Evolutionary conservation across 2,888 invertebrate genomes (phyloP).

Genomic region (Agrotis puta): DNA sequence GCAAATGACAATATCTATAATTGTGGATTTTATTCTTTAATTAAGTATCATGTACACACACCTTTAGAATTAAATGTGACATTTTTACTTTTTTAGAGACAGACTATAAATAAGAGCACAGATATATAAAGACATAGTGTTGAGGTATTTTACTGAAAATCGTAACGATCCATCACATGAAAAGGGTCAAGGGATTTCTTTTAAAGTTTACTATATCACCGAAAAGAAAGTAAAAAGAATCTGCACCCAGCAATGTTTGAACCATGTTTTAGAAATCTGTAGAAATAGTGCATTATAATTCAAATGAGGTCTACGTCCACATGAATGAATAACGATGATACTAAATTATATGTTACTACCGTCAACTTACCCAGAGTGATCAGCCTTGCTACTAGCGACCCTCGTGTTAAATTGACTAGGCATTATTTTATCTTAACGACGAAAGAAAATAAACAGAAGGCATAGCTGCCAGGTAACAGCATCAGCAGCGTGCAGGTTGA

Average conservation of each 20-base stretch:
- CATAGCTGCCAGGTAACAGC: too few species aligned
- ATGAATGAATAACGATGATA: not conserved
- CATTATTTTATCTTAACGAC: too few species aligned
- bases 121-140: not conserved
- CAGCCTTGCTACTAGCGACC: too few species aligned
- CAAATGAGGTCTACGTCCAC: not conserved
- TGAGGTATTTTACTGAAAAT: not conserved
- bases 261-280: not conserved
- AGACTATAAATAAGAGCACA: constrained; percentile 38
- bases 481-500: not conserved
- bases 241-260: not conserved
- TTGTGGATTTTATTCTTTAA: too few species aligned
- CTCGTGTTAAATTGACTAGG: not conserved
- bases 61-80: constrained; percentile 39
- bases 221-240: too few species aligned
- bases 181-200: not conserved
- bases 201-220: too few species aligned
- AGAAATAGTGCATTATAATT: not conserved
- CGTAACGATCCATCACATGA: not conserved
- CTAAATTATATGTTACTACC: not conserved
- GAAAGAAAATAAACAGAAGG: too few species aligned
- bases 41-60: not conserved
- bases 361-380: not conserved
- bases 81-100: constrained; percentile 41
- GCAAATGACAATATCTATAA: too few species aligned